These are phyloP conservation scores for Ormia ochracea DNA, from an alignment of 2,888 invertebrate species.

Conservation along the genomic window DNA sequence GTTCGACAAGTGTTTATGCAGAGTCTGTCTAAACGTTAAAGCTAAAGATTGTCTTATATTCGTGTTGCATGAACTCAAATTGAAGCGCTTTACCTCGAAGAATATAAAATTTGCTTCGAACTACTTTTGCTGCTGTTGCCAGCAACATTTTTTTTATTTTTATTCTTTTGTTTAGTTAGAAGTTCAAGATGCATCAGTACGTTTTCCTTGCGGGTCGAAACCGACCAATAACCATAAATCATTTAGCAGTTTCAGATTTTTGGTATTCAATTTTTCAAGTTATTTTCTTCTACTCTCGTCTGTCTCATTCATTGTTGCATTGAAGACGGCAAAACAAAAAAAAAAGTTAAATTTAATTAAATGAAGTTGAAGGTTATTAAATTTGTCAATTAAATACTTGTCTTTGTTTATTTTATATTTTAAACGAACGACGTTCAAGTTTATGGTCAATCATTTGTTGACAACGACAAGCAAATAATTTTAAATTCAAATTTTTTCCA, in stretches of 20 bases:
- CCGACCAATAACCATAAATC: constrained; percentile 49
- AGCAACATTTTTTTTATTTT: constrained; percentile 70
- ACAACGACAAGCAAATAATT: constrained; percentile 45
- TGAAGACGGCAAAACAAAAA: constrained; percentile 44
- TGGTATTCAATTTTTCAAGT: constrained; percentile 18
- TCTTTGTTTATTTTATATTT: not conserved
- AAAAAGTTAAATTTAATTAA: constrained; percentile 23
- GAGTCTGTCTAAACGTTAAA: not conserved
- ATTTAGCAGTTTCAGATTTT: constrained; percentile 36
- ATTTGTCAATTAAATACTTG: constrained; percentile 48
- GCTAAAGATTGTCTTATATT: not conserved
- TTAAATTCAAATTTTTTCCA: not conserved
- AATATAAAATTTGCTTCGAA: not conserved
- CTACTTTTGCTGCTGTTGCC: not conserved
- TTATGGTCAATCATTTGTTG: constrained; percentile 57
- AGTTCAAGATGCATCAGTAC: constrained; percentile 50
- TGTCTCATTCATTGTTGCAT: constrained; percentile 7
- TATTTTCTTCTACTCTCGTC: no score
- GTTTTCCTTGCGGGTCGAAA: not conserved
- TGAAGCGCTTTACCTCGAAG: not conserved
- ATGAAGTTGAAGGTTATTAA: constrained; percentile 56
- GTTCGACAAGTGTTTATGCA: not conserved
- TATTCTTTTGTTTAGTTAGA: constrained; percentile 66
- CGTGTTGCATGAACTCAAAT: not conserved
- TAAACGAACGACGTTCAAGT: constrained; percentile 38